phyloP scores from a whole-genome alignment of 1,140 invertebrate species.

The Paralvinella palmiformis region DNA sequence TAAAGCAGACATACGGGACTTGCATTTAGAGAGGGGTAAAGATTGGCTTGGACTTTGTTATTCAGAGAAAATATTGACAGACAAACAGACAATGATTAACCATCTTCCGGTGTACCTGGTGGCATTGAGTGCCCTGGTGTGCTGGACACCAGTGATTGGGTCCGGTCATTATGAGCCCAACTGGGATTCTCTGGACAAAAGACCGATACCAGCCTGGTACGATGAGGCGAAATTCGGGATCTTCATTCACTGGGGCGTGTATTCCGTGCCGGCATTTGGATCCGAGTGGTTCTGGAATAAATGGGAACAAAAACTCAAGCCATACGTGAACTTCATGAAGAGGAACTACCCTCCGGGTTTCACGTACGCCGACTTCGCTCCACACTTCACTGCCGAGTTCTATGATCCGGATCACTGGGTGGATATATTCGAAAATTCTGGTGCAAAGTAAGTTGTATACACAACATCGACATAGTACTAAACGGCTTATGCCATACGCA shows the following conservation, averaged over 20 bases:
- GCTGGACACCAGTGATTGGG: no score
- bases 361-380: slow-evolving; percentile 44
- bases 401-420: slow-evolving; percentile 39
- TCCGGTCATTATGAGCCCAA: slow-evolving; percentile 31
- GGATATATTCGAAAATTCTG: slow-evolving; percentile 35
- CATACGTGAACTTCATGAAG: slow-evolving; percentile 33
- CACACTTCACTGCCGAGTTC: slow-evolving; percentile 38
- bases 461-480: no score
- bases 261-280: slow-evolving; percentile 45
- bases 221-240: slow-evolving; percentile 51
- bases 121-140: no score
- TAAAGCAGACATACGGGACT: no score
- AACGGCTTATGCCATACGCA: no score
- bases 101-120: no score
- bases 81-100: no score
- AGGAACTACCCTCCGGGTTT: slow-evolving; percentile 38
- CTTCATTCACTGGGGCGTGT: slow-evolving; percentile 51
- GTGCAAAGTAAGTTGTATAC: slow-evolving; percentile 42
- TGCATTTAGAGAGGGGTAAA: no score
- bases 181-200: slow-evolving; percentile 47
- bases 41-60: no score
- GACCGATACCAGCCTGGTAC: slow-evolving; percentile 49
- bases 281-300: slow-evolving; percentile 40
- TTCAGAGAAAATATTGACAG: no score
- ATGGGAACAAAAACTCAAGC: slow-evolving; percentile 30